A percentile compares a stretch with the other conserved stretches of the same genome.
phyloP scores from a whole-genome alignment of 2,888 invertebrate species.

The Sarcophaga carnaria region DNA sequence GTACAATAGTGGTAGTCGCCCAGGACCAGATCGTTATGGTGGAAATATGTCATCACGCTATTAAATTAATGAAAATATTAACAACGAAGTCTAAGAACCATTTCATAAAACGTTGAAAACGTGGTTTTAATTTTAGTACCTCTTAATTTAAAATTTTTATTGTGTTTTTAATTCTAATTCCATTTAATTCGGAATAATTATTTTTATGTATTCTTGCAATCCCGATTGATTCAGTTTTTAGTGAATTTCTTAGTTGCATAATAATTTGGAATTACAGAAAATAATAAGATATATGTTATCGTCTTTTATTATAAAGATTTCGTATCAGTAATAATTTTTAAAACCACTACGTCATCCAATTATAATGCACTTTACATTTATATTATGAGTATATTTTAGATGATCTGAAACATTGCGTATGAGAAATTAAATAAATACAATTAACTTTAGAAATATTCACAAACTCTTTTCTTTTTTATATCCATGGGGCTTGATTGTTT shows the following conservation, averaged over 20 bases:
- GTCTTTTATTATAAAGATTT: background rate
- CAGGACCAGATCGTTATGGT: conserved; percentile 79
- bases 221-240: background rate
- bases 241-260: background rate
- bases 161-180: background rate
- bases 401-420: background rate
- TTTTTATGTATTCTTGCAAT: background rate
- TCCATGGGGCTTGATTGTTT: no score
- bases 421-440: background rate
- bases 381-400: background rate
- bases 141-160: background rate
- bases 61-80: conserved; percentile 7
- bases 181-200: background rate
- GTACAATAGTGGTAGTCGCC: conserved; percentile 76
- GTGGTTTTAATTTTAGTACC: background rate
- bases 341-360: background rate
- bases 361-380: background rate
- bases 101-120: conserved; percentile 28
- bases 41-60: conserved; percentile 80
- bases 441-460: background rate
- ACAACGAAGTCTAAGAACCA: background rate
- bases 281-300: conserved; percentile 15
- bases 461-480: no score
- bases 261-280: conserved; percentile 15
- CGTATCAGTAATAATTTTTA: conserved; percentile 2